Percentiles rank a stretch among this genome's conserved stretches.
Conservation (phyloP, 2,797 vertebrate genomes). For the Tokudaia tokunoshimensis region DNA sequence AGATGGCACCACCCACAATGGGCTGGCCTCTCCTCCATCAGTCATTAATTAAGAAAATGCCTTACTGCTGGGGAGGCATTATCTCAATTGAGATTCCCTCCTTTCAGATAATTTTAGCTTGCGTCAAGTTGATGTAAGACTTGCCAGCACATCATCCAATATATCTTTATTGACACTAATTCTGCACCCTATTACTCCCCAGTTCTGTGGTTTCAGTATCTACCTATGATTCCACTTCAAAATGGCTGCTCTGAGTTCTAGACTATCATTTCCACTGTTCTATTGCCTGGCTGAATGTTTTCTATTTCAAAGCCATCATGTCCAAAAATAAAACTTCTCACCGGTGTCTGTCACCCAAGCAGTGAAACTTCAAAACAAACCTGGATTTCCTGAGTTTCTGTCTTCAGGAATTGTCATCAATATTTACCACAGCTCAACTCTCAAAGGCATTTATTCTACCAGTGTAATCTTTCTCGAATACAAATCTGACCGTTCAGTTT, state of each 20-base stretch:
- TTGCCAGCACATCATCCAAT: background rate
- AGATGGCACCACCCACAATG: background rate
- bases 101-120: background rate
- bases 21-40: background rate
- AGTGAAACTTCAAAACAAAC: background rate
- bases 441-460: conserved; percentile 12
- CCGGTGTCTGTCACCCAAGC: background rate
- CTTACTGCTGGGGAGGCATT: background rate
- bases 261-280: background rate
- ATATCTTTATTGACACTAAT: background rate
- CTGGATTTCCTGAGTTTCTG: background rate
- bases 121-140: background rate
- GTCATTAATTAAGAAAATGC: background rate
- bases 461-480: background rate
- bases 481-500: conserved; percentile 26
- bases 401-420: background rate
- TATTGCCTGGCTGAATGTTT: conserved; percentile 44
- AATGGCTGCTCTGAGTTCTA: background rate
- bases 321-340: conserved; percentile 29
- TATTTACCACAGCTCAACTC: background rate
- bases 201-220: background rate
- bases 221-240: background rate
- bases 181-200: background rate
- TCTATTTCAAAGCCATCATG: conserved; percentile 22
- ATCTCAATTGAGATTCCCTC: background rate